Evolutionary conservation across 2,113 vertebrate genomes (phyloP).

Genomic region (Astur gentilis): DNA sequence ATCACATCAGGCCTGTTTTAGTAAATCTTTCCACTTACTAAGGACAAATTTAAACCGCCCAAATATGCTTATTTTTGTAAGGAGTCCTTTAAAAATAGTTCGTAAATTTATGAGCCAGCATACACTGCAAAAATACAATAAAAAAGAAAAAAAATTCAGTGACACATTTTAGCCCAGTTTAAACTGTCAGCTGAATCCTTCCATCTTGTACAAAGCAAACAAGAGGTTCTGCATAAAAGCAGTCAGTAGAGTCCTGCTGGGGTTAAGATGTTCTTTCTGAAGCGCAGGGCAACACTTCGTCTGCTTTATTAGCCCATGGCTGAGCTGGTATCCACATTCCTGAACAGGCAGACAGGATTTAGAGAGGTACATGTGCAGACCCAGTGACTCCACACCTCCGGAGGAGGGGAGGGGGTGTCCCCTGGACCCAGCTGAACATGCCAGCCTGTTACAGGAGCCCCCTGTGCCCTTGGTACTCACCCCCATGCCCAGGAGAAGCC

Average conservation of each 20-base stretch:
- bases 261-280: not conserved
- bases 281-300: not conserved
- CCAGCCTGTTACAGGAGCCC: not conserved
- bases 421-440: not conserved
- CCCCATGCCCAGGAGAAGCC: not conserved
- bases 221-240: not conserved
- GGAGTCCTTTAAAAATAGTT: constrained; percentile 29
- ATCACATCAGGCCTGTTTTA: constrained; percentile 31
- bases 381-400: not conserved
- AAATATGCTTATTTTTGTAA: constrained; percentile 15
- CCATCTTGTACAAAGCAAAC: not conserved
- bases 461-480: no score
- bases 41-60: not conserved
- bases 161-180: not conserved
- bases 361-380: not conserved
- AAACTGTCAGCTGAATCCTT: not conserved
- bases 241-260: not conserved
- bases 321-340: not conserved
- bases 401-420: not conserved
- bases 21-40: constrained; percentile 62
- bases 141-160: not conserved
- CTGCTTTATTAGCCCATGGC: not conserved
- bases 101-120: not conserved
- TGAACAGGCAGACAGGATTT: not conserved
- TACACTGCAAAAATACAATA: not conserved